These are phyloP conservation scores for Pseudanteris insignis DNA, from an alignment of 2,888 invertebrate genomes.

Conservation along the genomic window DNA sequence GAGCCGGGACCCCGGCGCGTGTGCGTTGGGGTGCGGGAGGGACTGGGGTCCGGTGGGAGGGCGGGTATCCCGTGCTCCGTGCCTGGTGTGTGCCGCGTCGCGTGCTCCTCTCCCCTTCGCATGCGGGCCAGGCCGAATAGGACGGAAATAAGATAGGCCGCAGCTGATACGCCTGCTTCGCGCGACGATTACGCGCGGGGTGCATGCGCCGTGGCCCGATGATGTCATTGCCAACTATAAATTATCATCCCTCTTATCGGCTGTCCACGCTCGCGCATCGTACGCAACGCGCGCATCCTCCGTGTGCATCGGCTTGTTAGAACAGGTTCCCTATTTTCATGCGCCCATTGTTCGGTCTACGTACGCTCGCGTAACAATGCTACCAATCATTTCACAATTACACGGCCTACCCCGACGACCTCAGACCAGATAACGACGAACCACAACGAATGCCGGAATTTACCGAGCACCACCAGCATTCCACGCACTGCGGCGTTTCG, in stretches of 20 bases:
- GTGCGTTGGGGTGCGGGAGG: slow-evolving; percentile 38
- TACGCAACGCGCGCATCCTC: no score
- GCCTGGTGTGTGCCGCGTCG: slow-evolving; percentile 23
- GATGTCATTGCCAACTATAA: slow-evolving; percentile 63
- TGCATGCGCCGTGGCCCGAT: slow-evolving; percentile 57
- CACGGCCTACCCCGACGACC: no score
- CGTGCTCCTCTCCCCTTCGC: slow-evolving; percentile 37
- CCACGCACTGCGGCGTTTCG: no score
- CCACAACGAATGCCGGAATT: no score
- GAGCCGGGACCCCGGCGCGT: slow-evolving; percentile 61
- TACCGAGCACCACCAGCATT: no score
- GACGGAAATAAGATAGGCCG: slow-evolving; percentile 64
- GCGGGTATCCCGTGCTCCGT: slow-evolving; percentile 18
- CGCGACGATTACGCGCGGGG: slow-evolving; percentile 58
- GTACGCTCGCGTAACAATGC: no score
- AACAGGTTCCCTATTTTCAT: no score
- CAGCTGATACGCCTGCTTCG: slow-evolving; percentile 62
- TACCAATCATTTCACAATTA: no score
- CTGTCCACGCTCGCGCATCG: no score
- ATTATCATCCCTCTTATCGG: slow-evolving; percentile 6
- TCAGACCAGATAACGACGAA: no score
- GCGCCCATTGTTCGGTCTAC: no score
- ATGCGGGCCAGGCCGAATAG: slow-evolving; percentile 48
- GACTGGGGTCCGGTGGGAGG: slow-evolving; percentile 19
- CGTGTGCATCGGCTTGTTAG: slow-evolving; percentile 4